These are phyloP conservation scores for Trissolcus basalis DNA, from an alignment of 1,140 invertebrate genomes.

Conservation along the genomic window DNA sequence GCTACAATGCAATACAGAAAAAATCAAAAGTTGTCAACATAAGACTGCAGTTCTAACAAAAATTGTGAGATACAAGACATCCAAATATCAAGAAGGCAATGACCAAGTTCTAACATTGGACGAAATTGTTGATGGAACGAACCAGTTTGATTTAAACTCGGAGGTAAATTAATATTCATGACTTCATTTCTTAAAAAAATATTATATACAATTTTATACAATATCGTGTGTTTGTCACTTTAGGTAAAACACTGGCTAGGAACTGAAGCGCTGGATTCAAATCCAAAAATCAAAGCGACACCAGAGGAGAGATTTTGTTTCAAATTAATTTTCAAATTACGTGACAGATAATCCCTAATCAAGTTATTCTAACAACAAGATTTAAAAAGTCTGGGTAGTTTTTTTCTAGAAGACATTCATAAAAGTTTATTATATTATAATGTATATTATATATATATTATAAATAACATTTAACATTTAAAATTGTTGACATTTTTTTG, in stretches of 20 bases:
- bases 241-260: conserved; percentile 79
- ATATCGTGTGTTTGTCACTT: too few relatives aligned
- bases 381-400: conserved; percentile 94
- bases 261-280: conserved; percentile 90
- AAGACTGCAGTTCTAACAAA: conserved; percentile 96
- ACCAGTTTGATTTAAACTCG: conserved; percentile 93
- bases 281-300: conserved; percentile 93
- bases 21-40: conserved; percentile 86
- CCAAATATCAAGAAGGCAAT: conserved; percentile 94
- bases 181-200: too few relatives aligned
- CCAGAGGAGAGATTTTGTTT: conserved; percentile 91
- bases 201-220: too few relatives aligned
- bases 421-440: too few relatives aligned
- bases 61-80: conserved; percentile 98
- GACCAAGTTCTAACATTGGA: conserved; percentile 93
- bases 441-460: too few relatives aligned
- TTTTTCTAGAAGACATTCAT: conserved; percentile 95
- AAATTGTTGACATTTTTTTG: too few relatives aligned
- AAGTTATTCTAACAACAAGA: conserved; percentile 93
- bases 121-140: conserved; percentile 98
- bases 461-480: too few relatives aligned
- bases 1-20: conserved; percentile 85
- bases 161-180: too few relatives aligned
- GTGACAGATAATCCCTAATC: conserved; percentile 89
- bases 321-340: conserved; percentile 95